Base-by-base conservation (phyloP, 2,797 vertebrate genomes). In the Ciconia nigra region DNA sequence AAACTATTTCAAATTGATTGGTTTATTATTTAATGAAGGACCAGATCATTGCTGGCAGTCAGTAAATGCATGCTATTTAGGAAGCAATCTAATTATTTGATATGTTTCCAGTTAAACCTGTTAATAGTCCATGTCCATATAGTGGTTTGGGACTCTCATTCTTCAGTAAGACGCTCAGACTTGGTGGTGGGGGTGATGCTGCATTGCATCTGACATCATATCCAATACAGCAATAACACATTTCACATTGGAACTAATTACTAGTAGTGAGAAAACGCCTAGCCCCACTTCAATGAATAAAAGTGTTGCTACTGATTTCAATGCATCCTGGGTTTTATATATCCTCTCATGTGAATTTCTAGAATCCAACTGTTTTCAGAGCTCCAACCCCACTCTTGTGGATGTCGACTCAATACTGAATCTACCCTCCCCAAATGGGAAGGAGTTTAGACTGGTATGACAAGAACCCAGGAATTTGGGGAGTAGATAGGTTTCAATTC, bases 261-360 rank as follows among this genome's bases (percentile, higher is more conserved):
- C 13, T 3, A 22, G 11, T n/a, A 37, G 22, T 4, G 15, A 42
- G n/a, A 26, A 54, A 37, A 28, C 55, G 4, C 15, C 29, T 3
- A 57, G 16, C 5, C 46, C 20, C 6, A 13, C 20, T 44, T 6
- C 41, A 46, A 9, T 4, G 5, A 24, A 47, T 10, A 2, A 7
- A n/a, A 24, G 15, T 0, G 1, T 10, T 73, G 31, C 29, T 65
- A 14, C 47, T 2, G 6, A 3, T 29, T 31, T 51, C 73, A 63
- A 0, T 2, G 11, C 24, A 62, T 54, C 33, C 37, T 11, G 31
- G 8, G 9, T 1, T 8, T 59, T 20, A 5, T 5, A 10, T 0
- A 26, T 24, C 17, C 35, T 55, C 24, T 7, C 11, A 10, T 1
- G 3, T 9, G 35, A 26, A 44, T 39, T 72, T 54, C 26, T 59